Base-by-base conservation (phyloP, 2,888 invertebrate species). In the Operophtera brumata region DNA sequence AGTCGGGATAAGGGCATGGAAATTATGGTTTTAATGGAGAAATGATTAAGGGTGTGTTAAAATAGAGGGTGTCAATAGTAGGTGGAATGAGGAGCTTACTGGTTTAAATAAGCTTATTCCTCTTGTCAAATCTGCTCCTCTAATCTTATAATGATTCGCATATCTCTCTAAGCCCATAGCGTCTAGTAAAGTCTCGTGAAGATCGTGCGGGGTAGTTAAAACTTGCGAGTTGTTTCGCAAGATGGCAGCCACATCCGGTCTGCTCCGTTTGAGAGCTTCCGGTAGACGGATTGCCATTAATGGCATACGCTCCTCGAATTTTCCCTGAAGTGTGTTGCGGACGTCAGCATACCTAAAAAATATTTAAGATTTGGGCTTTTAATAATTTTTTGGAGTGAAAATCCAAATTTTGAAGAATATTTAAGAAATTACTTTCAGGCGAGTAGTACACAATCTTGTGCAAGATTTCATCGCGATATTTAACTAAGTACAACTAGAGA, bases 121-220 rank as follows among this genome's bases (percentile, higher is more conserved):
- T 53, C 94, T 84, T 2, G 91, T 77, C 12, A 82, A 74, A 32
- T 92, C 85, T 54, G 93, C 90, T 0, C 92, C 93, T 0, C 64
- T 50, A 0, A 89, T 83, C 26, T 73, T 81, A 56, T 87, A 81
- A 2, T 70, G 46, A 44, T 86, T 78, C 52, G 74, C 79, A 6
- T 86, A 73, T 1, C 67, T 43, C 12, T 69, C 71, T 67, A 92
- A 76, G 54, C 93, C 85, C 6, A 96, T 72, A 0, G 96, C 91
- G 68, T 94, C 93, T 59, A 93, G 80, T 2, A 98, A 4, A 0
- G 69, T 70, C 5, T 69, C 92, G 78, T 97, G 93, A 32, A 98
- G 91, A 80, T 98, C 98, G 74, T 97, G 98, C 0, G 98, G 97
- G 0, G 96, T 96, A 0, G 94, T 93, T 6, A 64, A 25, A 5